These are phyloP conservation scores for Nerophis ophidion DNA, from an alignment of 2,113 vertebrate genomes.

Conservation along the genomic window DNA sequence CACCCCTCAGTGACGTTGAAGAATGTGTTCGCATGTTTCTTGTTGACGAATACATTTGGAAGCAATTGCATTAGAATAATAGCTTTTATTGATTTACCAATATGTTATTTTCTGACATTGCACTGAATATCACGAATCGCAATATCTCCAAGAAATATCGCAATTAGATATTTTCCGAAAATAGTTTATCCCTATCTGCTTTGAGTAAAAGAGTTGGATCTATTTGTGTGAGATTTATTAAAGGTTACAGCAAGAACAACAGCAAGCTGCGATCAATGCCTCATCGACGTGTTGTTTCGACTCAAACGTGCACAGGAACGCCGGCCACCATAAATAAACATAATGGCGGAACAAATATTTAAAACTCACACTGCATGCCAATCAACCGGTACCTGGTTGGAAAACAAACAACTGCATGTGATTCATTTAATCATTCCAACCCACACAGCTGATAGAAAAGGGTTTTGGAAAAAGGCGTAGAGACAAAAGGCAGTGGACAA, in stretches of 20 bases:
- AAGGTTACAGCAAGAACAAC: slow-evolving; percentile 27
- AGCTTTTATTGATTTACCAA: too few relatives aligned
- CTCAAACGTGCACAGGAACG: slow-evolving; percentile 1
- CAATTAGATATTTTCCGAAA: too few relatives aligned
- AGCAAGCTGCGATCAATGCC: slow-evolving; percentile 18
- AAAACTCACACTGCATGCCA: slow-evolving; percentile 13
- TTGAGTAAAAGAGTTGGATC: slow-evolving; percentile 2
- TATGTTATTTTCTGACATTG: too few relatives aligned
- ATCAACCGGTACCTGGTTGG: slow-evolving; percentile 22
- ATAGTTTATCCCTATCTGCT: background rate
- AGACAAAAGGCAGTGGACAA: too few relatives aligned
- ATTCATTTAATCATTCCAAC: slow-evolving; percentile 5
- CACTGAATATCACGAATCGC: too few relatives aligned
- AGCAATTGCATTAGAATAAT: too few relatives aligned
- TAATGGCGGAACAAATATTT: slow-evolving; percentile 26
- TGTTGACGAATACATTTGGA: too few relatives aligned
- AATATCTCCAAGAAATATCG: too few relatives aligned
- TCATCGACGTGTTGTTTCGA: slow-evolving; percentile 19
- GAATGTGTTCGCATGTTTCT: too few relatives aligned
- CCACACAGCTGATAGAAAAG: background rate
- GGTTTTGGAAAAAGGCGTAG: too few relatives aligned
- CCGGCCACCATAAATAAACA: slow-evolving; percentile 13
- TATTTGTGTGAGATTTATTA: slow-evolving; percentile 8
- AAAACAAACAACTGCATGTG: slow-evolving; percentile 33
- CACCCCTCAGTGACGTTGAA: too few relatives aligned